These are phyloP conservation scores for Oryzias javanicus DNA, from an alignment of 2,113 vertebrate species.

Conservation along the genomic window DNA sequence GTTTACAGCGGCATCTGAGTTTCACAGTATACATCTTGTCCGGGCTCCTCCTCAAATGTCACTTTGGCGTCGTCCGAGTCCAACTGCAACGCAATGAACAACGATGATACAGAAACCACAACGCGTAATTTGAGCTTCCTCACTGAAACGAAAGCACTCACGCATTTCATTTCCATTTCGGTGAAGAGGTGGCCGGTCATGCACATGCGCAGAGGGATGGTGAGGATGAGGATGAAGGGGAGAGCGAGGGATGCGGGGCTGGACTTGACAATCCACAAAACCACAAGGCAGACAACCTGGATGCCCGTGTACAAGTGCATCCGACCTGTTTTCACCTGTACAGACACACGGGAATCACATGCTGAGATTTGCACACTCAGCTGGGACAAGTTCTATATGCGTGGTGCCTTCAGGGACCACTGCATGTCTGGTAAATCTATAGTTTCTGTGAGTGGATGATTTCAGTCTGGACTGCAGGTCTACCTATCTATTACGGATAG, in stretches of 20 bases:
- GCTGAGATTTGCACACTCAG: too few relatives aligned
- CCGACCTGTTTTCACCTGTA: constrained; percentile 88
- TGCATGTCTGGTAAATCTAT: too few relatives aligned
- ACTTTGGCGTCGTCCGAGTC: constrained; percentile 84
- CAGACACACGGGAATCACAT: constrained; percentile 5
- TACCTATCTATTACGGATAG: too few relatives aligned
- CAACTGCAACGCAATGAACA: constrained; percentile 76
- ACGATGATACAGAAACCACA: not conserved
- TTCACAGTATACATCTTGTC: constrained; percentile 88
- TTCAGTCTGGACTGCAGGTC: too few relatives aligned
- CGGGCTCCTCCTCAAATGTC: constrained; percentile 85
- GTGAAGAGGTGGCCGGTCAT: constrained; percentile 85
- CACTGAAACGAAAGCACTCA: constrained; percentile 62
- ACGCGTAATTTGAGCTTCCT: not conserved
- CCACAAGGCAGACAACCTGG: constrained; percentile 81
- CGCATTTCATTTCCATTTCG: constrained; percentile 87
- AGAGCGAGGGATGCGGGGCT: constrained; percentile 81
- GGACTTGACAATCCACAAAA: constrained; percentile 87
- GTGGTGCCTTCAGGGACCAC: too few relatives aligned
- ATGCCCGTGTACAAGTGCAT: constrained; percentile 92
- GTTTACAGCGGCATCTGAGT: constrained; percentile 85
- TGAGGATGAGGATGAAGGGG: constrained; percentile 94
- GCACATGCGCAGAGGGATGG: constrained; percentile 85
- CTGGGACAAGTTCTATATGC: too few relatives aligned
- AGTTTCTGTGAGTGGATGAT: too few relatives aligned